Evolutionary conservation across 2,888 invertebrate species (phyloP).

Genomic region (Tipula unca): DNA sequence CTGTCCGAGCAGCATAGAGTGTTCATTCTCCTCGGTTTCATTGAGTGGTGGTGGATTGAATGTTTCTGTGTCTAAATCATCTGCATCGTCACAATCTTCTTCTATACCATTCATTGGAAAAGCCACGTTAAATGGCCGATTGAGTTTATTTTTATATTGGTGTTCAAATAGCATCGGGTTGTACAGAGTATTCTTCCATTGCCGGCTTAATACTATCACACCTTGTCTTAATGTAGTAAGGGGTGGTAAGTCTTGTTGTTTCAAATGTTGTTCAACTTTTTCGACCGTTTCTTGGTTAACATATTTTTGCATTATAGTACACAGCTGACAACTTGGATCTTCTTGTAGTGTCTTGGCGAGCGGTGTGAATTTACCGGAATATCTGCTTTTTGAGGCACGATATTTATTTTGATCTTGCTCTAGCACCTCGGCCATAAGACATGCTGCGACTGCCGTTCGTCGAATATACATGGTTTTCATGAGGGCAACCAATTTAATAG

Average conservation of each 20-base stretch:
- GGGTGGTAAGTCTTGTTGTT: constrained; percentile 75
- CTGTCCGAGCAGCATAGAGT: constrained; percentile 43
- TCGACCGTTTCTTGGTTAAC: constrained; percentile 67
- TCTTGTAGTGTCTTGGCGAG: constrained; percentile 85
- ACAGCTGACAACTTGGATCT: constrained; percentile 91
- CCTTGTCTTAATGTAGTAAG: constrained; percentile 87
- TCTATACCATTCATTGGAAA: constrained; percentile 78
- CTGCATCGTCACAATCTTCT: constrained; percentile 48
- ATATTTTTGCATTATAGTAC: constrained; percentile 78
- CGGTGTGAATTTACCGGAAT: constrained; percentile 71
- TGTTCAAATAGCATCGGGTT: constrained; percentile 85
- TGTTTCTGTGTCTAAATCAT: constrained; percentile 39
- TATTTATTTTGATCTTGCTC: constrained; percentile 66
- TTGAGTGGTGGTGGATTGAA: not conserved
- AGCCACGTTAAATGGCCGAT: constrained; percentile 78
- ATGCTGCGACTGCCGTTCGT: constrained; percentile 81
- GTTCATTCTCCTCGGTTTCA: constrained; percentile 42
- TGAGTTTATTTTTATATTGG: constrained; percentile 75
- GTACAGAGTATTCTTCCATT: constrained; percentile 94
- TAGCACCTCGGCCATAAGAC: constrained; percentile 89
- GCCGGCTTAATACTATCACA: constrained; percentile 89
- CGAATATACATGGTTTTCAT: constrained; percentile 70
- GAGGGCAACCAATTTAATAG: constrained; percentile 73
- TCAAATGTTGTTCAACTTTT: constrained; percentile 73
- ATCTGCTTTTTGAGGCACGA: constrained; percentile 54